phyloP scores from a whole-genome alignment of 2,888 invertebrate genomes.

The Syrphus vitripennis region DNA sequence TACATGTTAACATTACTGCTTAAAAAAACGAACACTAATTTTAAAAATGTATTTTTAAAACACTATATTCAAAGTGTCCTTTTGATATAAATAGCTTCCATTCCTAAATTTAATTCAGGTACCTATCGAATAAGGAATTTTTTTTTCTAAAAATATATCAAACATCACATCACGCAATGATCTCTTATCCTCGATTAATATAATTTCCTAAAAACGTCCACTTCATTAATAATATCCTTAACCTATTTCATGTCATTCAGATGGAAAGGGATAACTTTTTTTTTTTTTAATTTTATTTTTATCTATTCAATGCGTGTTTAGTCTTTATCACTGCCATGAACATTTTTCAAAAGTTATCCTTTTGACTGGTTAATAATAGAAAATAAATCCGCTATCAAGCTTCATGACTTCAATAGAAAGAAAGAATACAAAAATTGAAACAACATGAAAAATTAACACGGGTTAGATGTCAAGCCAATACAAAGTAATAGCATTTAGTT shows the following conservation, averaged over 20 bases:
- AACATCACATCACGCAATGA: background rate
- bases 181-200: background rate
- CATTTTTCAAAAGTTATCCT: conserved; percentile 37
- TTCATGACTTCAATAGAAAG: conserved; percentile 4
- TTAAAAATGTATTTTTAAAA: background rate
- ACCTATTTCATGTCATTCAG: background rate
- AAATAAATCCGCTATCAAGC: conserved; percentile 47
- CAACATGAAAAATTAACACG: conserved; percentile 11
- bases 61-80: background rate
- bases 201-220: background rate
- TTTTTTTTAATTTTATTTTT: background rate
- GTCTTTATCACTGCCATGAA: conserved; percentile 23
- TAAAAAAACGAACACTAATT: background rate
- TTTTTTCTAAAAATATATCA: background rate
- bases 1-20: background rate
- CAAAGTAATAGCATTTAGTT: background rate
- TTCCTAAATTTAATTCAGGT: background rate
- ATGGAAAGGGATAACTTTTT: background rate
- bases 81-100: background rate
- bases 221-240: background rate
- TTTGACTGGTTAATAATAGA: conserved; percentile 49
- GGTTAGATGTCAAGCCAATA: background rate
- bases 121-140: background rate
- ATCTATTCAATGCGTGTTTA: background rate
- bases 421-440: background rate